Evolutionary conservation across 2,888 invertebrate species (phyloP), one percentile per base, ranked within the genome.

Genomic region (Camptogramma bilineatum): DNA sequence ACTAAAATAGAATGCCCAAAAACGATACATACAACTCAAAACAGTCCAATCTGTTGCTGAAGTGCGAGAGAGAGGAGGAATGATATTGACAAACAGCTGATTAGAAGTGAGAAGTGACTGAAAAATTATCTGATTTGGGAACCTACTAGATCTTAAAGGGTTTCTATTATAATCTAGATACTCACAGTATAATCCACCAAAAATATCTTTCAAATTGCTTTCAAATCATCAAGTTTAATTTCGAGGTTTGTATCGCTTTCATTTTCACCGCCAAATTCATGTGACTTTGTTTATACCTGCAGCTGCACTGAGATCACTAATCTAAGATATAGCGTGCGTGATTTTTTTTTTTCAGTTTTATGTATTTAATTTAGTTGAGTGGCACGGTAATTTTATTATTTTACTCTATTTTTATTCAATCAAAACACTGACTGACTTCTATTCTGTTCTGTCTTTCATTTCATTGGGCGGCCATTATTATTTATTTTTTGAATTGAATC

Each of bases 1-100:
- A 90, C 91, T 79, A 90, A 93, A 93, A 93, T 93, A 93, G 93
- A 88, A 88, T 92, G 89, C 87, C 92, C 92, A 91, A 92, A 92
- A 91, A 87, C 84, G 89, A 87, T 85, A 86, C 79, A 87, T 85
- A 86, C 79, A 79, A 81, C 80, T 78, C 74, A 84, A 87, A 85
- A 84, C 87, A 84, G 85, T 73, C 80, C 80, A 80, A 83, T 79
- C 75, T 77, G 70, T 56, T 68, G 68, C 57, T 63, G 72, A 70
- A 66, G 91, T 80, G 83, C 58, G 85, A 91, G 73, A 71, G 88
- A 83, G 93, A 92, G n/a, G n/a, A 65, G 71, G 70, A 76, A 79
- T 68, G 74, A 76, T 88, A 87, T 88, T 90, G 91, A 91, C 89
- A 91, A 91, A 89, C 91, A 91, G 90, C 92, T 91, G 91, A 74